A percentile compares a stretch with the other conserved stretches of the same genome.
Conservation (phyloP, 2,888 invertebrate genomes). For the Tethea ocularis region DNA sequence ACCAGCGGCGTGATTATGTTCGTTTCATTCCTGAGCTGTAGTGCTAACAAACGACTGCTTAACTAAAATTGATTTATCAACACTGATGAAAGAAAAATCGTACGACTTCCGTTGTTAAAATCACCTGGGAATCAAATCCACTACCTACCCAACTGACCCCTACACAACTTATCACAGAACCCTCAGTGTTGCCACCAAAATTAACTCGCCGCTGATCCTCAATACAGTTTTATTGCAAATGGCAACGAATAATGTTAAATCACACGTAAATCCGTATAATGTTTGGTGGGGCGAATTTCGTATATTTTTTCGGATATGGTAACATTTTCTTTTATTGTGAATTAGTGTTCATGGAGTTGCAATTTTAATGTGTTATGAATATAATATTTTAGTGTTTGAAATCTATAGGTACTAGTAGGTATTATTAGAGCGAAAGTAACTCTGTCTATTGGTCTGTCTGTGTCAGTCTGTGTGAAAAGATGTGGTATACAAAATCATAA, state of each 20-base stretch:
- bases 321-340: constrained; percentile 71
- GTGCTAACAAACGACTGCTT: constrained; percentile 14
- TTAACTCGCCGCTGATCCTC: constrained; percentile 67
- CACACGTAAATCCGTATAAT: constrained; percentile 67
- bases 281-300: constrained; percentile 49
- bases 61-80: neutral
- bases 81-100: neutral
- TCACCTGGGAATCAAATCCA: constrained; percentile 57
- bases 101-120: constrained; percentile 12
- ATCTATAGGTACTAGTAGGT: too few relatives aligned
- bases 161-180: constrained; percentile 27
- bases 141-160: constrained; percentile 36
- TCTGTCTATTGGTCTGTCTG: neutral
- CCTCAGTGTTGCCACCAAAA: constrained; percentile 56
- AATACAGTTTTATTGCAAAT: constrained; percentile 76
- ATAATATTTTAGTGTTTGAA: constrained; percentile 13
- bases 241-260: constrained; percentile 72
- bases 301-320: constrained; percentile 47
- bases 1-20: too few relatives aligned
- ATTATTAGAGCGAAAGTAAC: too few relatives aligned
- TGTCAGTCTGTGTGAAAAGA: too few relatives aligned
- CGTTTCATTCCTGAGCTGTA: too few relatives aligned
- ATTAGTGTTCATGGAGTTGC: constrained; percentile 62
- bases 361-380: constrained; percentile 29
- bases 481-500: neutral